These are phyloP conservation scores for Tragelaphus buxtoni DNA, from an alignment of 2,113 vertebrate genomes.

Conservation along the genomic window DNA sequence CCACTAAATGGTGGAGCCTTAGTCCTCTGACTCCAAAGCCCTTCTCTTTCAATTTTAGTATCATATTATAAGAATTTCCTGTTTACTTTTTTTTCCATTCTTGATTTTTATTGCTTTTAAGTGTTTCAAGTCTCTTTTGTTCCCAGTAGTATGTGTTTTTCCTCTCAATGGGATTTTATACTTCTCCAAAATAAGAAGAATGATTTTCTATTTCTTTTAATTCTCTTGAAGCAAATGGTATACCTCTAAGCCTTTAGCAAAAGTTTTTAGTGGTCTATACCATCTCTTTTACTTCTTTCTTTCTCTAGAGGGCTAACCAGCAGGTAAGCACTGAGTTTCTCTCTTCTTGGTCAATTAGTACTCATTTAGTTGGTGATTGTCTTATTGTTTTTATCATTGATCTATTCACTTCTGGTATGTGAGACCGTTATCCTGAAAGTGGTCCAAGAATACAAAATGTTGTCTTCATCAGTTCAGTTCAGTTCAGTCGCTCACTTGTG, in stretches of 20 bases:
- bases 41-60: not conserved
- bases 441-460: not conserved
- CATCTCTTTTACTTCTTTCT: not conserved
- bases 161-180: not conserved
- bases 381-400: not conserved
- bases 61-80: not conserved
- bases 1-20: not conserved
- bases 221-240: not conserved
- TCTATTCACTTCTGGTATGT: not conserved
- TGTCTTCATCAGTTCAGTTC: not conserved
- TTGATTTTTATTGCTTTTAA: conserved; percentile 8
- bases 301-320: not conserved
- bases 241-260: not conserved
- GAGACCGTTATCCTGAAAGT: not conserved
- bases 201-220: not conserved
- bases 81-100: not conserved
- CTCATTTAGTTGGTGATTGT: not conserved
- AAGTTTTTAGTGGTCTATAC: not conserved
- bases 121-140: not conserved
- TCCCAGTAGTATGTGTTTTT: not conserved
- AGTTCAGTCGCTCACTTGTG: no score
- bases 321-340: not conserved
- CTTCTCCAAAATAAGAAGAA: not conserved
- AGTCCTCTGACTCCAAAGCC: not conserved
- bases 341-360: not conserved